Conservation (phyloP, 2,888 invertebrate species). For the Acleris literana region DNA sequence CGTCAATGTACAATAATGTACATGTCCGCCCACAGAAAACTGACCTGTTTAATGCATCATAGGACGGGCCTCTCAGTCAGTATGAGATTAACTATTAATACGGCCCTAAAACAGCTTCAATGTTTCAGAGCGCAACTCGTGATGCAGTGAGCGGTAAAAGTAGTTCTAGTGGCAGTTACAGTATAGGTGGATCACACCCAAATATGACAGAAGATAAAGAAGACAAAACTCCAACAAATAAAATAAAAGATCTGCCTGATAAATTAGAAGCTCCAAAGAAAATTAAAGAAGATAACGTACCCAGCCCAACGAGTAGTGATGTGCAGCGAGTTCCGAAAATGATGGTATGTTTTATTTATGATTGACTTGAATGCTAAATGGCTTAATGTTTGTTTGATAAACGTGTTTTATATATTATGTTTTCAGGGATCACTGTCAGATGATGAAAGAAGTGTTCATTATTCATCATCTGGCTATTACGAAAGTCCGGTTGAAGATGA, state of each 20-base stretch:
- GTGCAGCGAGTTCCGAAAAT: slow-evolving; percentile 73
- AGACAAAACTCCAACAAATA: slow-evolving; percentile 61
- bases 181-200: slow-evolving; percentile 77
- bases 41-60: no score
- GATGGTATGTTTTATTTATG: slow-evolving; percentile 53
- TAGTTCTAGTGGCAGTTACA: slow-evolving; percentile 80
- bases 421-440: slow-evolving; percentile 85
- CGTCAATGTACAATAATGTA: no score
- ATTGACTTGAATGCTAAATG: neutral
- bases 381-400: no score
- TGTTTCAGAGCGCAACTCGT: slow-evolving; percentile 55
- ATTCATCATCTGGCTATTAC: slow-evolving; percentile 89
- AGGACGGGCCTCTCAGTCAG: no score
- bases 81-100: no score
- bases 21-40: no score
- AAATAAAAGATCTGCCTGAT: slow-evolving; percentile 57
- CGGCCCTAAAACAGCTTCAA: no score
- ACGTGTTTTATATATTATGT: neutral
- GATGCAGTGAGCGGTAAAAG: slow-evolving; percentile 76
- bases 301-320: slow-evolving; percentile 54
- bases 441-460: slow-evolving; percentile 87
- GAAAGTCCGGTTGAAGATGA: slow-evolving; percentile 89
- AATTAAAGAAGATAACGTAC: slow-evolving; percentile 55
- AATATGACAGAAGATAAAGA: slow-evolving; percentile 66
- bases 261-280: slow-evolving; percentile 50